Conservation (phyloP, 2,888 invertebrate genomes). For the Pseudococcus longispinus region DNA sequence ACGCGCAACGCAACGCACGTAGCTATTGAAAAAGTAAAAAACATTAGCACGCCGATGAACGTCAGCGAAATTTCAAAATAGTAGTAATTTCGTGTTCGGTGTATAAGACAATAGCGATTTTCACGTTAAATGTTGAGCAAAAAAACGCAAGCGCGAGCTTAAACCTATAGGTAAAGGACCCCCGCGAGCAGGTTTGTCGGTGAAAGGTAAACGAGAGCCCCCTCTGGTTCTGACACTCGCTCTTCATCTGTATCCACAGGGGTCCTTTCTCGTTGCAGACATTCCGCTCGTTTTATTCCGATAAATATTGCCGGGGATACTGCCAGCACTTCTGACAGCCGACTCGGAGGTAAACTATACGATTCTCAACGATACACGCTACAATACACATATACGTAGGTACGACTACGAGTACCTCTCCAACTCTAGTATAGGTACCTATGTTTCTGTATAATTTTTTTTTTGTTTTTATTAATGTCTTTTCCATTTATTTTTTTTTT, state of each 20-base stretch:
- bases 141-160: conserved; percentile 56
- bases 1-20: not conserved
- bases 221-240: conserved; percentile 57
- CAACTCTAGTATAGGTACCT: not conserved
- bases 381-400: not conserved
- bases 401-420: not conserved
- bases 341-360: conserved; percentile 55
- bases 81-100: conserved; percentile 7
- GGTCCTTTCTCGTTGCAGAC: conserved; percentile 57
- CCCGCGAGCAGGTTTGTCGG: conserved; percentile 56
- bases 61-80: conserved; percentile 24
- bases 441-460: conserved; percentile 34
- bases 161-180: conserved; percentile 44
- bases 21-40: conserved; percentile 20
- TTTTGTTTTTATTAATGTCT: conserved; percentile 54
- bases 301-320: conserved; percentile 56
- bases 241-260: conserved; percentile 55
- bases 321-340: conserved; percentile 56
- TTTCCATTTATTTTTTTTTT: conserved; percentile 47
- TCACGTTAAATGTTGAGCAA: conserved; percentile 33
- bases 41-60: not conserved
- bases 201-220: conserved; percentile 57
- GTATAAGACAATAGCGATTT: conserved; percentile 37
- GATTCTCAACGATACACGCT: conserved; percentile 21
- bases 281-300: conserved; percentile 56